Evolutionary conservation across 2,888 invertebrate genomes (phyloP).

Genomic region (Candidula unifasciata): DNA sequence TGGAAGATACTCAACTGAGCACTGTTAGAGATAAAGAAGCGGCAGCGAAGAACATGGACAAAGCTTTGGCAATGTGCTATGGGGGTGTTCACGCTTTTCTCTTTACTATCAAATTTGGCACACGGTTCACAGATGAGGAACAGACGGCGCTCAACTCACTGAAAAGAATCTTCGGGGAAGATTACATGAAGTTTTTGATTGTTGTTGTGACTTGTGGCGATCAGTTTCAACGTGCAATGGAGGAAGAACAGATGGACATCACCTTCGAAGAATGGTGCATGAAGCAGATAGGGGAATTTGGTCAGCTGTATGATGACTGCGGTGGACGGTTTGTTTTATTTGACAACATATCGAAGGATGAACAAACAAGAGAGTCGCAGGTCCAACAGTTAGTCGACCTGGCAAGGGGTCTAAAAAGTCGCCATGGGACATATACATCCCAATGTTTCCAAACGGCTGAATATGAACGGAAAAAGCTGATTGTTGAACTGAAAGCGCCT

Average conservation of each 20-base stretch:
- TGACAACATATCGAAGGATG: background rate
- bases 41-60: background rate
- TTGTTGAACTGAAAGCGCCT: background rate
- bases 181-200: background rate
- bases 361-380: background rate
- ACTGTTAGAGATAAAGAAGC: background rate
- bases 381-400: background rate
- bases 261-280: background rate
- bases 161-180: background rate
- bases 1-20: background rate
- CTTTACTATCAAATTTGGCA: background rate
- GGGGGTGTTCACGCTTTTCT: background rate
- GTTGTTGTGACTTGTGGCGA: conserved; percentile 8
- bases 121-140: background rate
- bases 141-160: background rate
- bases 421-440: background rate
- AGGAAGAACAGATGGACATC: background rate
- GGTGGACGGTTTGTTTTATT: background rate
- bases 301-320: background rate
- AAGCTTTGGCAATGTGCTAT: background rate
- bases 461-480: background rate
- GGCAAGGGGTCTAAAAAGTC: background rate
- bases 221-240: background rate
- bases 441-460: background rate
- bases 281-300: background rate